Evolutionary conservation across 2,113 vertebrate species (phyloP).

Genomic region (Cottus gobio): DNA sequence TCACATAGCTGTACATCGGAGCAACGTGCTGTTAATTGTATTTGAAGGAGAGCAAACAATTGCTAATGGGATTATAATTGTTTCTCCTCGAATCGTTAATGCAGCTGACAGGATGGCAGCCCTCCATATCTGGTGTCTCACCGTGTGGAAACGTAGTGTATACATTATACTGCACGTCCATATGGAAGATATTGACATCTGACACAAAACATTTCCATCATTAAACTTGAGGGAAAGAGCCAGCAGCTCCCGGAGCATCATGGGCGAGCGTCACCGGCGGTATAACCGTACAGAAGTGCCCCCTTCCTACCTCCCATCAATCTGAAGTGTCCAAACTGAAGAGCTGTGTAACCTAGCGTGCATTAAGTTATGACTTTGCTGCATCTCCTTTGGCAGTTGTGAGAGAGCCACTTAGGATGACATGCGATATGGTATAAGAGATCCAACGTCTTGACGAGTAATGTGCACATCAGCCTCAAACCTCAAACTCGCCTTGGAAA

Average conservation of each 20-base stretch:
- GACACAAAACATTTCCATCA: constrained; percentile 47
- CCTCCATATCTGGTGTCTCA: constrained; percentile 32
- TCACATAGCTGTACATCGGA: constrained; percentile 32
- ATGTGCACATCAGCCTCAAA: constrained; percentile 36
- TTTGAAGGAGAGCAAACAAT: constrained; percentile 59
- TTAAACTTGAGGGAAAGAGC: constrained; percentile 24
- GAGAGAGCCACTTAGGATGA: constrained; percentile 39
- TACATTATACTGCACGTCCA: constrained; percentile 46
- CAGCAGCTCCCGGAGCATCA: constrained; percentile 11
- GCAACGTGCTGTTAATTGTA: constrained; percentile 45
- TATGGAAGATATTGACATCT: constrained; percentile 71
- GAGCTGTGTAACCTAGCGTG: constrained; percentile 13
- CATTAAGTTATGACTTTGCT: constrained; percentile 22
- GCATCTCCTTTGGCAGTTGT: constrained; percentile 29
- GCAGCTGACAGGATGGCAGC: constrained; percentile 38
- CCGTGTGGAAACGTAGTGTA: constrained; percentile 27
- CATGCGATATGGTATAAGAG: constrained; percentile 25
- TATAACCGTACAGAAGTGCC: not conserved
- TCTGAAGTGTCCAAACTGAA: constrained; percentile 50
- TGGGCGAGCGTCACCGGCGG: constrained; percentile 1
- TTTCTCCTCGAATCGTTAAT: constrained; percentile 27
- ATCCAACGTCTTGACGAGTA: constrained; percentile 21
- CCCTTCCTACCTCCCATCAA: constrained; percentile 45
- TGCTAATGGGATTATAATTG: constrained; percentile 62
- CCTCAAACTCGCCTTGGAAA: constrained; percentile 31